A percentile compares a stretch with the other conserved stretches of the same genome.
Evolutionary conservation across 2,797 vertebrate species (phyloP).

Genomic region (Dermochelys coriacea): DNA sequence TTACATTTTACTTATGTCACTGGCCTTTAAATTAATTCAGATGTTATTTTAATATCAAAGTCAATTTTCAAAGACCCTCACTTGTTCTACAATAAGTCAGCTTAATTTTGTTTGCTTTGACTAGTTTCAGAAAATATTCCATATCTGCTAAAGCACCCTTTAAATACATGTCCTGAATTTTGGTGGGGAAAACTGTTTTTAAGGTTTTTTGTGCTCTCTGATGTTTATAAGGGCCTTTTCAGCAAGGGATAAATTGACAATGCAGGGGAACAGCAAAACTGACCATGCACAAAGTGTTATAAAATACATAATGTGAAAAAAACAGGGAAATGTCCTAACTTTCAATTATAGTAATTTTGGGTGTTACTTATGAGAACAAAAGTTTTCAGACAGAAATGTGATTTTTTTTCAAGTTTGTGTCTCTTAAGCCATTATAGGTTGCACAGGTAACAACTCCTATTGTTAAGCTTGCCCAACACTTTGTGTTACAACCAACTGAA

Average conservation of each 20-base stretch:
- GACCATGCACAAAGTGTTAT: neutral
- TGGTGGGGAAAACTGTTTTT: neutral
- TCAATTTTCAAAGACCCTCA: neutral
- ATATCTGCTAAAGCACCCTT: neutral
- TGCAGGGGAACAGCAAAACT: neutral
- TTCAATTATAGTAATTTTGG: fast-evolving
- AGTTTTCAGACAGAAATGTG: neutral
- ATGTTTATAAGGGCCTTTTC: neutral
- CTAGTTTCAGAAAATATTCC: neutral
- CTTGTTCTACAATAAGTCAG: neutral
- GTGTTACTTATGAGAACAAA: fast-evolving
- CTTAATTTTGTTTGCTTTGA: neutral
- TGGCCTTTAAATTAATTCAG: neutral
- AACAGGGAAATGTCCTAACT: neutral
- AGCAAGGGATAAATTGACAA: neutral
- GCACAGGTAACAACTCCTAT: neutral
- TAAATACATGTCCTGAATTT: neutral
- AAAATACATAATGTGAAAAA: neutral
- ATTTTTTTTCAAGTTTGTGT: fast-evolving
- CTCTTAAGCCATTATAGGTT: neutral
- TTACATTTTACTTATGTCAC: neutral
- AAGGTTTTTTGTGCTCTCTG: neutral
- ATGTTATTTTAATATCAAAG: fast-evolving
- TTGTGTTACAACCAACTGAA: neutral
- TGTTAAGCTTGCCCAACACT: neutral